Conservation (phyloP, 1,140 invertebrate species). For the Protaetia brevitarsis region DNA sequence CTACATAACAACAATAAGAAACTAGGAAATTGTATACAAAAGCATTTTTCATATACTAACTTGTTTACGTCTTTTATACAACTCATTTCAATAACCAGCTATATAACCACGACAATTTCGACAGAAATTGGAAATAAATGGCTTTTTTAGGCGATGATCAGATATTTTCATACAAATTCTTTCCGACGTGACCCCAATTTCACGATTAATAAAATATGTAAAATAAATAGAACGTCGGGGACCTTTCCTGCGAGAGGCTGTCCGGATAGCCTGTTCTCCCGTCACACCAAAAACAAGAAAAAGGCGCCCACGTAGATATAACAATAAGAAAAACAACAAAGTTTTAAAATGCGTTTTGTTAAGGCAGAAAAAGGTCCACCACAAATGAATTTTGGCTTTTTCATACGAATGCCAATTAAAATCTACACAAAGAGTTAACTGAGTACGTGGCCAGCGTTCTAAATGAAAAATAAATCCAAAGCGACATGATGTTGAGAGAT, state of each 20-base stretch:
- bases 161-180: not conserved
- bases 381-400: not conserved
- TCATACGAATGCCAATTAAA: not conserved
- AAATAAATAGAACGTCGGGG: conserved; percentile 13
- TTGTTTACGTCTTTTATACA: too few relatives aligned
- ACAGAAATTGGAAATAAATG: too few relatives aligned
- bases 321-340: not conserved
- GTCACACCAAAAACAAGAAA: not conserved
- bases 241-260: not conserved
- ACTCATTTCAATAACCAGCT: too few relatives aligned
- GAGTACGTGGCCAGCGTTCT: not conserved
- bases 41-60: too few relatives aligned
- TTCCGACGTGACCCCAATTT: not conserved
- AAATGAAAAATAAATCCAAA: not conserved
- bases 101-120: too few relatives aligned
- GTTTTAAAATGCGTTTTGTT: not conserved
- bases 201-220: conserved; percentile 25
- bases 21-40: too few relatives aligned
- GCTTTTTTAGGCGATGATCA: too few relatives aligned
- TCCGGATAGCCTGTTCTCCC: not conserved
- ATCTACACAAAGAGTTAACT: not conserved
- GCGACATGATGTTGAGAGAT: not conserved
- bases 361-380: not conserved
- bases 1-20: too few relatives aligned
- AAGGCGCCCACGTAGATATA: not conserved